Conservation (phyloP, 2,113 vertebrate genomes). For the Muntiacus muntjak region DNA sequence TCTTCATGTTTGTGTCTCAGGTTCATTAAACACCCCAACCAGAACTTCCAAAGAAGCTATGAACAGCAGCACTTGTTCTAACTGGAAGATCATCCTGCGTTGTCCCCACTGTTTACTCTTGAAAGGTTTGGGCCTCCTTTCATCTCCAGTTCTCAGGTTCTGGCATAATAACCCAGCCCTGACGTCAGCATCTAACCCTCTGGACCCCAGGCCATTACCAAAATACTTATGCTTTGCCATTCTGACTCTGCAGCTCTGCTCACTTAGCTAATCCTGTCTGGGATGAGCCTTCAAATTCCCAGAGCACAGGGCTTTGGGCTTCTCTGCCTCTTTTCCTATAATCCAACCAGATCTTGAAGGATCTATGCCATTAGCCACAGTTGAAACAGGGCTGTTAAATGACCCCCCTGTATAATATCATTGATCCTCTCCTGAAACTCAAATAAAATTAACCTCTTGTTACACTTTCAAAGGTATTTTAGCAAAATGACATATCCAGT, state of each 20-base stretch:
- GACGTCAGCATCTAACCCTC: neutral
- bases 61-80: slow-evolving; percentile 7
- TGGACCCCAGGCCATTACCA: neutral
- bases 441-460: neutral
- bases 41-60: slow-evolving; percentile 55
- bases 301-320: neutral
- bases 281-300: neutral
- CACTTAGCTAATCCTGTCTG: neutral
- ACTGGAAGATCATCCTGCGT: neutral
- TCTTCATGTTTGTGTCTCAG: slow-evolving; percentile 6
- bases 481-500: neutral
- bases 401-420: neutral
- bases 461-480: neutral
- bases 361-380: neutral
- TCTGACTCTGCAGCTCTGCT: neutral
- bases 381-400: neutral
- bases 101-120: slow-evolving; percentile 36
- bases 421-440: neutral
- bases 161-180: neutral
- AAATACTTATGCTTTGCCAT: neutral
- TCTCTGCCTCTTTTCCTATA: neutral
- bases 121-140: slow-evolving; percentile 33
- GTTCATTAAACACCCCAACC: neutral
- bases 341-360: neutral
- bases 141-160: slow-evolving; percentile 45